These are phyloP conservation scores for Delichon dasypus DNA, from an alignment of 2,797 vertebrate species.

Conservation along the genomic window DNA sequence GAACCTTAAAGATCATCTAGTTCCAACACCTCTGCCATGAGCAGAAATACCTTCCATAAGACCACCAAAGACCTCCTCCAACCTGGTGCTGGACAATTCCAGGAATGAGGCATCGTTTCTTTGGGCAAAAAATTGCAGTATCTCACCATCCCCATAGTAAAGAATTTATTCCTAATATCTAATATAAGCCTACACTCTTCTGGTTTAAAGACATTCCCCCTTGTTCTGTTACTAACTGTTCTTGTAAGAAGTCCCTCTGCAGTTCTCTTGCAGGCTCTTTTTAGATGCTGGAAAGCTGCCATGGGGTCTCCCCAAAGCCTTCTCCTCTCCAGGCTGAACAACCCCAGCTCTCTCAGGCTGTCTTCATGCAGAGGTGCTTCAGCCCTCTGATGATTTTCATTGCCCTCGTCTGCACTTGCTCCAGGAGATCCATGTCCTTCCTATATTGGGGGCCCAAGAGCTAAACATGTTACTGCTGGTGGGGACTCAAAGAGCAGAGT, in stretches of 20 bases:
- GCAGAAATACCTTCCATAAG: background rate
- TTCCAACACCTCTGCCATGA: background rate
- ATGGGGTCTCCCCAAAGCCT: background rate
- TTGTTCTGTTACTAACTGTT: background rate
- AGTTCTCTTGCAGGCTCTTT: background rate
- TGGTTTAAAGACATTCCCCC: background rate
- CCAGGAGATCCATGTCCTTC: background rate
- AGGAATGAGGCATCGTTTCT: background rate
- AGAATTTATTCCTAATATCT: background rate
- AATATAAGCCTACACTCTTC: background rate
- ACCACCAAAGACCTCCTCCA: background rate
- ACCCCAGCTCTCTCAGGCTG: background rate
- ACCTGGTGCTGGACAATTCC: background rate
- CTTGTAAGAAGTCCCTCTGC: background rate
- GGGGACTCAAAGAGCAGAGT: background rate
- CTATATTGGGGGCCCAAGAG: background rate
- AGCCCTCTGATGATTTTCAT: background rate
- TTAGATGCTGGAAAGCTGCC: background rate
- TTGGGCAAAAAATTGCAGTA: background rate
- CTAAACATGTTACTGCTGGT: background rate
- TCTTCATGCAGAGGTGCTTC: rapidly evolving
- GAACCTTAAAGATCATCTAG: background rate
- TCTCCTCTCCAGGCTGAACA: background rate
- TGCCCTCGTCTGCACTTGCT: background rate
- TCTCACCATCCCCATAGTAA: background rate